Base-by-base conservation (phyloP, 2,113 vertebrate species). In the Excalfactoria chinensis region DNA sequence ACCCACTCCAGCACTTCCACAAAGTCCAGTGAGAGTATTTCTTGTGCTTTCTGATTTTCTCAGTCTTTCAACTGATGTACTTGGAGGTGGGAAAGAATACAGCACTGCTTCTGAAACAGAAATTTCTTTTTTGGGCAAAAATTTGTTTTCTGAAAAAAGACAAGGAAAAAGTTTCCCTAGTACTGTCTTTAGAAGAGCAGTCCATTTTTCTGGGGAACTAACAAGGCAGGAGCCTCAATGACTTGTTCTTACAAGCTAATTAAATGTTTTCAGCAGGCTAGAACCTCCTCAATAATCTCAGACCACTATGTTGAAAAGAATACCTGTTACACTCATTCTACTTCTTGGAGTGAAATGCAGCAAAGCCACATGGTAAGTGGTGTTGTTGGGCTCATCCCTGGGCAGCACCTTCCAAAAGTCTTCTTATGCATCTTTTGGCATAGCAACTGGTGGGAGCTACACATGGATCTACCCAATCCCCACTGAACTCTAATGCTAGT, bases 1-100 rank as follows among this genome's bases (percentile, higher is more conserved):
- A 49, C 4, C 11, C 49, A 32, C 8, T 7, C 6, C 22, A 17
- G 35, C 0, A 1, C 26, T 59, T 43, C 46, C 37, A 48, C 0
- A 0, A 63, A 86, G 11, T 21, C 25, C 20, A 23, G 7, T 1
- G 28, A 32, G 13, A 48, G 60, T 35, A 17, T 84, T 69, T 12
- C 9, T 91, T 19, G 10, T 73, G 74, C 13, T 40, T 43, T 60
- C 48, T 37, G 40, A 28, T 66, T 73, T 70, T 58, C 14, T 15
- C 62, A 35, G 19, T 28, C 40, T 56, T 72, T 72, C 48, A 9
- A 13, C 6, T 44, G 37, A 13, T 41, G 11, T 41, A 17, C 6
- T 15, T 34, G 18, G 58, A 59, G 40, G 20, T 53, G 32, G 20
- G 46, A 67, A 20, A 43, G 34, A 75, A 69, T 14, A 75, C 13